Evolutionary conservation across 2,888 invertebrate genomes (phyloP), one percentile per base, ranked within the genome.

Genomic region (Plusia festucae): DNA sequence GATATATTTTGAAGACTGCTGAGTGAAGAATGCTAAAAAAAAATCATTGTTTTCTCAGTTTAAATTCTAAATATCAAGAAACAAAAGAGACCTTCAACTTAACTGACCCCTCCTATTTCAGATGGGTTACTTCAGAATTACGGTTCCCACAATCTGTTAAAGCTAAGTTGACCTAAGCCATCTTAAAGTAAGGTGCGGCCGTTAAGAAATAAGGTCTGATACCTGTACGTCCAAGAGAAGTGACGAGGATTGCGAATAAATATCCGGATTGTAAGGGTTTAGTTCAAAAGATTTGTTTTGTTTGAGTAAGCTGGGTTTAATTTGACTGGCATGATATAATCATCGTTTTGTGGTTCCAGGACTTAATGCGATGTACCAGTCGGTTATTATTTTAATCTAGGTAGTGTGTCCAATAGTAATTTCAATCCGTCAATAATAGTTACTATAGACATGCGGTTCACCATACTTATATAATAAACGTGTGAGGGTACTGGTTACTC

Each of bases 181-280:
- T 20, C 46, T 49, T 49, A 49, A 49, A 20, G 46, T 13, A 20
- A 49, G 20, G 46, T 49, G 20, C 46, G 46, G 46, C 20, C 46
- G 46, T 49, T 49, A 49, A 49, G 46, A 49, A 49, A 49, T 49
- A 49, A 20, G 46, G 46, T 20, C 11, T 49, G 46, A 20, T 49
- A 20, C 20, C 46, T 18, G 18, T 49, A 18, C 46, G n/a, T 44
- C 44, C 44, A 6, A 44, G 44, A n/a, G 44, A 20, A 49, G 46
- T 49, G 46, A 49, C 46, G 20, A 49, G 46, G 46, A 49, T 49
- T 20, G 20, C 18, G 46, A 49, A 49, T 18, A 20, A 49, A 49
- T 49, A 49, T 49, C 20, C 20, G 20, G 46, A 52, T 52, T 52
- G 24, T 20, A 22, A 52, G 52, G 46, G 18, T 49, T 20, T 20